Percentiles rank a stretch among this genome's conserved stretches.
phyloP scores from a whole-genome alignment of 2,888 invertebrate genomes.

The Heliconius hortense region DNA sequence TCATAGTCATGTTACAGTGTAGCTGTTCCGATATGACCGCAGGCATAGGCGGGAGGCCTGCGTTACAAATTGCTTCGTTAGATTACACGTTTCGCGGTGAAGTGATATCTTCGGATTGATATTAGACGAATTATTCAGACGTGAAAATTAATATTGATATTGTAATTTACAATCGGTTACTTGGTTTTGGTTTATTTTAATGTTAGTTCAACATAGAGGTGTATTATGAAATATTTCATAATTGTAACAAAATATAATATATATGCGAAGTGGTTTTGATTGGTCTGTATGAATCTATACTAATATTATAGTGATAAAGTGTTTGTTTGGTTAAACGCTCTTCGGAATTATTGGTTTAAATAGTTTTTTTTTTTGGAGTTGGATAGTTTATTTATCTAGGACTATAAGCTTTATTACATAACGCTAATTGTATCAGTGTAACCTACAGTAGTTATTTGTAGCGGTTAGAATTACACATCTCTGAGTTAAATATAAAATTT shows the following conservation, averaged over 20 bases:
- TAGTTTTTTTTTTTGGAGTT: neutral
- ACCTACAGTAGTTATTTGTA: too few relatives aligned
- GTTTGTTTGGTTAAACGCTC: too few relatives aligned
- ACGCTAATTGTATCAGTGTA: too few relatives aligned
- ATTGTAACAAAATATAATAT: neutral
- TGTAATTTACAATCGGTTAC: constrained; percentile 15
- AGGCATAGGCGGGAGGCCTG: constrained; percentile 49
- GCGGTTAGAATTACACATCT: too few relatives aligned
- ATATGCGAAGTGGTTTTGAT: too few relatives aligned
- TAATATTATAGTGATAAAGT: too few relatives aligned
- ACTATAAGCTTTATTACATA: too few relatives aligned
- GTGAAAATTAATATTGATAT: constrained; percentile 31
- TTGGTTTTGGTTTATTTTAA: constrained; percentile 24
- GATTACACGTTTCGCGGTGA: constrained; percentile 39
- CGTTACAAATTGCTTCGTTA: constrained; percentile 54
- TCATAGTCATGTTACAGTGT: constrained; percentile 26
- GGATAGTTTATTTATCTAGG: too few relatives aligned
- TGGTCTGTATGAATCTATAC: too few relatives aligned
- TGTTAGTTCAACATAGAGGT: neutral
- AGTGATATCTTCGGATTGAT: constrained; percentile 38
- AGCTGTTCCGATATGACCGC: constrained; percentile 55
- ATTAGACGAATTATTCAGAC: constrained; percentile 35
- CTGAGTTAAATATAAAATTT: neutral
- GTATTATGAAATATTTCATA: neutral
- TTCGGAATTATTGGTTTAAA: neutral